Evolutionary conservation across 2,113 vertebrate species (phyloP).

Genomic region (Oxyura jamaicensis): DNA sequence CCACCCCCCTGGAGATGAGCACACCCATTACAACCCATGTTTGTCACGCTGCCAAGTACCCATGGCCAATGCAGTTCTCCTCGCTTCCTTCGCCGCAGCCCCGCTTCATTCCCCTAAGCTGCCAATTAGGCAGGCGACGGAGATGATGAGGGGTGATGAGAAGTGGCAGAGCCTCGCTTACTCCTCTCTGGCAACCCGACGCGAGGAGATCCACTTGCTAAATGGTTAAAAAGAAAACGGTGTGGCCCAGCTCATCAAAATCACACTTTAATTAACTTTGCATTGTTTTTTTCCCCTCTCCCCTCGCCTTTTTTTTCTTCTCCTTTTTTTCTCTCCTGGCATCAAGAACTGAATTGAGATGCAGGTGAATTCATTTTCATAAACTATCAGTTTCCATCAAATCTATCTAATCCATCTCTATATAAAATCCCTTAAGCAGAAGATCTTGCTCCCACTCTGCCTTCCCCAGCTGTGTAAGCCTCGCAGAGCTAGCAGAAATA

Average conservation of each 20-base stretch:
- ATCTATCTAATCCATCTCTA: conserved; percentile 57
- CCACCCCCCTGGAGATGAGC: not conserved
- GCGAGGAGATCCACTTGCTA: not conserved
- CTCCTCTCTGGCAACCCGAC: not conserved
- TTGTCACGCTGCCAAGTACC: not conserved
- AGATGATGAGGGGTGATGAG: not conserved
- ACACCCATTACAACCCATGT: not conserved
- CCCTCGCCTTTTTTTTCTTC: not conserved
- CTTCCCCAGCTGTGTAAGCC: conserved; percentile 22
- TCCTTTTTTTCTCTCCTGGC: not conserved
- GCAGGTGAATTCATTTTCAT: conserved; percentile 60
- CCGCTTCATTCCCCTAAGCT: not conserved
- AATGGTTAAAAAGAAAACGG: not conserved
- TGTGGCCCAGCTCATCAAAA: not conserved
- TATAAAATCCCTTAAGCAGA: conserved; percentile 56
- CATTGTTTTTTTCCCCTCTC: not conserved
- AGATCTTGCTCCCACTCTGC: conserved; percentile 43
- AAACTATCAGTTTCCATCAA: conserved; percentile 57
- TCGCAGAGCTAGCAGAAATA: conserved; percentile 62
- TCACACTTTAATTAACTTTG: conserved; percentile 10
- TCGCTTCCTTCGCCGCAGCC: not conserved
- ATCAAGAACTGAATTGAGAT: conserved; percentile 50
- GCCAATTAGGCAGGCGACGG: not conserved
- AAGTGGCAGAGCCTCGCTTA: not conserved
- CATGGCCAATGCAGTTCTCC: not conserved